phyloP scores from a whole-genome alignment of 2,113 vertebrate species.

The Caranx ignobilis region DNA sequence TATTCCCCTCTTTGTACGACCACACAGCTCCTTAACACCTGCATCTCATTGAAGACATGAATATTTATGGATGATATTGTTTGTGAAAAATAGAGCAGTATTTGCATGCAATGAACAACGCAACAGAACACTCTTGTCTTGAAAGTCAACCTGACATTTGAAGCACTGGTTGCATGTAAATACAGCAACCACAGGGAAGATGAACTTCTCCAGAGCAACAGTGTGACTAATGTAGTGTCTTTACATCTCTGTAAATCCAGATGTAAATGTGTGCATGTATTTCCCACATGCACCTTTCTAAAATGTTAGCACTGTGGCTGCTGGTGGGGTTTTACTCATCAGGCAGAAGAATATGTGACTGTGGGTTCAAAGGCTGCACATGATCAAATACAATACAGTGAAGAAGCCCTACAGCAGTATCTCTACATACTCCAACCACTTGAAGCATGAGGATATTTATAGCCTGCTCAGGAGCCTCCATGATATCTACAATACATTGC shows the following conservation, averaged over 20 bases:
- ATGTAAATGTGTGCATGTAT: background rate
- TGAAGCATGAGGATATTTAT: constrained; percentile 64
- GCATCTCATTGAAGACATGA: background rate
- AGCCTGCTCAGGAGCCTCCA: constrained; percentile 42
- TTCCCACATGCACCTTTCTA: background rate
- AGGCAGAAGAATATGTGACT: background rate
- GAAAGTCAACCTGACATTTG: constrained; percentile 6
- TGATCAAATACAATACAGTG: constrained; percentile 1
- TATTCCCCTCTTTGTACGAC: background rate
- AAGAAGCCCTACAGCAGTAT: constrained; percentile 48
- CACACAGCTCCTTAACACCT: background rate
- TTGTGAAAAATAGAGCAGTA: background rate
- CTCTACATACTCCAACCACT: constrained; percentile 60
- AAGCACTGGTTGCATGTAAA: background rate
- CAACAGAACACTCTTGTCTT: background rate
- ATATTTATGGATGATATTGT: background rate
- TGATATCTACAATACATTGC: constrained; percentile 14
- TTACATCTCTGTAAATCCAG: background rate
- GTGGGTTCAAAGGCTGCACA: constrained; percentile 47
- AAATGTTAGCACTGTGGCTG: background rate
- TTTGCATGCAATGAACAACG: background rate
- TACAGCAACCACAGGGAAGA: background rate
- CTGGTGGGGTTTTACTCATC: constrained; percentile 45
- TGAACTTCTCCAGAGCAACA: constrained; percentile 9
- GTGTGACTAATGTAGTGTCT: constrained; percentile 20